These are phyloP conservation scores for Drosophila ambigua DNA, from an alignment of 1,140 invertebrate genomes.

Conservation along the genomic window DNA sequence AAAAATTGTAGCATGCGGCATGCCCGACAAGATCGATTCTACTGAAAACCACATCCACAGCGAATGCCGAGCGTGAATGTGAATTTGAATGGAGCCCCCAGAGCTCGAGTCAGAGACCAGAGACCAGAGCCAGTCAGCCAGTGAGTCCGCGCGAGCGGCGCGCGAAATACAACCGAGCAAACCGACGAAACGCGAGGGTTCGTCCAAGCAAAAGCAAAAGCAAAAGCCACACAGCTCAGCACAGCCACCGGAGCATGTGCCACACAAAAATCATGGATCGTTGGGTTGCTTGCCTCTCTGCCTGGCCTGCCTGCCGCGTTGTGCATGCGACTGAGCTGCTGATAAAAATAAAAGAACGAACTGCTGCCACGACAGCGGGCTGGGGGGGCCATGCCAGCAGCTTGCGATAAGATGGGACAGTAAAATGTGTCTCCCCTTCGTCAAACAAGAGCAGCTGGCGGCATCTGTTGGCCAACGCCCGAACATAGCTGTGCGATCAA, in stretches of 20 bases:
- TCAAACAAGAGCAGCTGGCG: no score
- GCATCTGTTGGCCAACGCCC: background rate
- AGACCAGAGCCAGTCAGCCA: conserved; percentile 1
- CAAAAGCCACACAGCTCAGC: conserved; percentile 22
- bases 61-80: conserved; percentile 39
- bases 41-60: conserved; percentile 61
- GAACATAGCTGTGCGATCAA: background rate
- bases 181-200: no score
- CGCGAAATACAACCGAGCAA: background rate
- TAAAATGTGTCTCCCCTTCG: background rate
- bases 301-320: background rate
- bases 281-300: background rate
- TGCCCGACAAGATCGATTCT: conserved; percentile 82
- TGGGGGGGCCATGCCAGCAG: conserved; percentile 1
- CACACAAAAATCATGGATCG: conserved; percentile 48
- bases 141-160: conserved; percentile 21
- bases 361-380: no score
- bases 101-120: no score
- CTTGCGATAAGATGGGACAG: conserved; percentile 9
- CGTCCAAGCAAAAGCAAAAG: conserved; percentile 4
- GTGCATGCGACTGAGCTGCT: conserved; percentile 32
- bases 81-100: conserved; percentile 30
- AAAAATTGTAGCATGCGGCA: conserved; percentile 53
- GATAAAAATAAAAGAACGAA: conserved; percentile 26
- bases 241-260: conserved; percentile 45